phyloP scores from a whole-genome alignment of 1,140 invertebrate genomes.

The Musca domestica region DNA sequence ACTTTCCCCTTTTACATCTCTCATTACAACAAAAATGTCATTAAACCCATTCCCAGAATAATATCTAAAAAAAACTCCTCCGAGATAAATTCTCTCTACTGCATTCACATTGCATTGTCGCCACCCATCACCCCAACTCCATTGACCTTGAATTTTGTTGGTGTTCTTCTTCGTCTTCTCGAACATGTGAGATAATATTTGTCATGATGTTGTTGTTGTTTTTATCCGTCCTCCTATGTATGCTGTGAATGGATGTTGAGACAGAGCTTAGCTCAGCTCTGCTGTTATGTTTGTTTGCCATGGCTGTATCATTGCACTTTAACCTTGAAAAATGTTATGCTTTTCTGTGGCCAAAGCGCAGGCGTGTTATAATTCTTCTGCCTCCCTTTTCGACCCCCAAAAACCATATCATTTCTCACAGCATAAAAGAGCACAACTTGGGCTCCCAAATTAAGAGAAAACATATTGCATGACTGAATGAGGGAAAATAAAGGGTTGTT shows the following conservation, averaged over 20 bases:
- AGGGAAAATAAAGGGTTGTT: not conserved
- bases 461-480: not conserved
- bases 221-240: not conserved
- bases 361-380: no score
- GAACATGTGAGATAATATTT: not conserved
- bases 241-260: not conserved
- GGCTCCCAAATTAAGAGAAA: no score
- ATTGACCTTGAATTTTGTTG: constrained; percentile 7
- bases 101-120: no score
- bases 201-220: not conserved
- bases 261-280: no score
- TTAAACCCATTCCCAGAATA: not conserved
- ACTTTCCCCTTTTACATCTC: no score
- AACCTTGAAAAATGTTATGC: constrained; percentile 49
- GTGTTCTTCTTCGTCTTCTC: no score
- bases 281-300: not conserved
- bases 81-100: not conserved
- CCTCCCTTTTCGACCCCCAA: no score
- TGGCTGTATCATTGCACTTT: constrained; percentile 50
- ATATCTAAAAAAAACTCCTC: constrained; percentile 1
- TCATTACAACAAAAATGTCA: no score
- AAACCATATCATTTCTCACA: no score
- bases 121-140: not conserved
- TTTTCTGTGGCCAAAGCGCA: no score
- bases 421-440: no score